Evolutionary conservation across 2,113 vertebrate species (phyloP).

Genomic region (Limnothrissa miodon): DNA sequence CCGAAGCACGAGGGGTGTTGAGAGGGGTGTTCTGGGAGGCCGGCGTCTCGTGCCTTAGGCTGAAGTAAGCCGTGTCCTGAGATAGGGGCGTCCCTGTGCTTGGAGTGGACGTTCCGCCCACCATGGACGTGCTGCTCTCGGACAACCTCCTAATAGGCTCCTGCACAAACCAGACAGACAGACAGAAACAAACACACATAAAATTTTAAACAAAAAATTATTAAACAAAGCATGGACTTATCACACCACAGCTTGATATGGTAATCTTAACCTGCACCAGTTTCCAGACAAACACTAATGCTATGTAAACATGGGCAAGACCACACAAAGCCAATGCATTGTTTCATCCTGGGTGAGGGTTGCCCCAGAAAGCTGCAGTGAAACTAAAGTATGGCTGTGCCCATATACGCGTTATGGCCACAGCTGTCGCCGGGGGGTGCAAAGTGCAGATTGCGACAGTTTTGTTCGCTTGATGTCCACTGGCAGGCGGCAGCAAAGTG

Average conservation of each 20-base stretch:
- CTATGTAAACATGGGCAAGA: neutral
- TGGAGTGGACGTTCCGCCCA: constrained; percentile 75
- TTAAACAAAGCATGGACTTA: neutral
- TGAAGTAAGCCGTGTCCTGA: constrained; percentile 93
- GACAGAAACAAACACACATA: neutral
- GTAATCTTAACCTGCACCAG: neutral
- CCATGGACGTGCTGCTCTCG: constrained; percentile 75
- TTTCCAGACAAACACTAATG: neutral
- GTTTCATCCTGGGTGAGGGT: neutral
- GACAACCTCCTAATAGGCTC: constrained; percentile 80
- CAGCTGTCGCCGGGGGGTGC: neutral
- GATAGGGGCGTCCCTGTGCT: constrained; percentile 88
- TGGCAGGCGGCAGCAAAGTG: neutral
- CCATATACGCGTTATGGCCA: neutral
- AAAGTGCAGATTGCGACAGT: constrained; percentile 3
- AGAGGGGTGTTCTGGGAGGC: constrained; percentile 88
- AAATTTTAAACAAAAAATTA: no score
- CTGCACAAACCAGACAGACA: constrained; percentile 32
- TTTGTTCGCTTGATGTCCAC: neutral
- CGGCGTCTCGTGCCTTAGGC: constrained; percentile 88
- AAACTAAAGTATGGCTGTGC: neutral
- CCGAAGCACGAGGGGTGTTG: constrained; percentile 80
- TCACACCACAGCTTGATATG: neutral
- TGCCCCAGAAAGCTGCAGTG: neutral
- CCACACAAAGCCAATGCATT: neutral